These are phyloP conservation scores for Coturnix japonica DNA, from an alignment of 2,113 vertebrate genomes.

Conservation along the genomic window DNA sequence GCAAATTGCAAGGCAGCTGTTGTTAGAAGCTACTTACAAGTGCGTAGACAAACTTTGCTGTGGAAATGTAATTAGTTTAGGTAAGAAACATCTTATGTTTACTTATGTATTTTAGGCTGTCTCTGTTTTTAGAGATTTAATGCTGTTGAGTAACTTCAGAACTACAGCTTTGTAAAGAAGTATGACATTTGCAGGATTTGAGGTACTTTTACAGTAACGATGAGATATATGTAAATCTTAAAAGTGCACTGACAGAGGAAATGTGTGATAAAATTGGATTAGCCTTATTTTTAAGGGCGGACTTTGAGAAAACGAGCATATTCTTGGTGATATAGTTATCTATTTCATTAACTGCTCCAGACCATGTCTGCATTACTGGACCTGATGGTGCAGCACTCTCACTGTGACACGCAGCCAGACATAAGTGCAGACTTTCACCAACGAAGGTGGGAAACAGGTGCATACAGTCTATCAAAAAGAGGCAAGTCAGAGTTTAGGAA, in stretches of 20 bases:
- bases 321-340: background rate
- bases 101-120: background rate
- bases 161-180: background rate
- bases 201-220: slow-evolving; percentile 19
- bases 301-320: slow-evolving; percentile 16
- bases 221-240: slow-evolving; percentile 20
- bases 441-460: too few species aligned
- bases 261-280: background rate
- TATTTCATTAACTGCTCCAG: background rate
- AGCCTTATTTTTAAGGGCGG: background rate
- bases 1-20: background rate
- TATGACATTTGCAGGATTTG: background rate
- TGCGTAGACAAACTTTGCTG: background rate
- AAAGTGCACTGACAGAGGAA: slow-evolving; percentile 39
- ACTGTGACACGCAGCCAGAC: background rate
- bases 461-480: background rate
- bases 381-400: background rate
- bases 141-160: background rate
- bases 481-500: background rate
- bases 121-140: background rate
- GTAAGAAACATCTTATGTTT: background rate
- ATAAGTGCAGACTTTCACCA: background rate
- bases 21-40: background rate
- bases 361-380: rapidly evolving
- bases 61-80: background rate